Evolutionary conservation across 2,888 invertebrate species (phyloP), one percentile per base, ranked within the genome.

Genomic region (Mimas tiliae): DNA sequence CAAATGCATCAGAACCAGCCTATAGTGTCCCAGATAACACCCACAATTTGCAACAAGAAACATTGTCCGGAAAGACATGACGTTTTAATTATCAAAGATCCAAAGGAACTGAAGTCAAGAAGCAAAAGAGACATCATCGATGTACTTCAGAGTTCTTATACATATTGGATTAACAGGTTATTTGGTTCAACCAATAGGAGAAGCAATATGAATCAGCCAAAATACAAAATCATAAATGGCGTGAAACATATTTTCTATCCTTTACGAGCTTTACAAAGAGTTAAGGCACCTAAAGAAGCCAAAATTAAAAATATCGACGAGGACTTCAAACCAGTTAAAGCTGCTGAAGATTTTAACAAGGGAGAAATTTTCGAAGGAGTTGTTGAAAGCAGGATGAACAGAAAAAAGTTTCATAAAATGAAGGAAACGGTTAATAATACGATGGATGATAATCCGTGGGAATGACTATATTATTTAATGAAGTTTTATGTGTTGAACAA

Each of bases 391-490:
- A 83, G 90, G 65, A 89, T 85, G 87, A 80, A 74, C 8, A 86
- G 77, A 50, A 88, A 87, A 65, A 89, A 87, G 58, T 78, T 91
- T 63, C 77, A 82, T 50, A 87, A 88, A 72, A 84, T 91, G 72
- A 90, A 88, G 63, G 82, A 90, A 33, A 79, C 82, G 34, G 79
- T 91, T 16, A 88, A 86, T 50, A 88, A 90, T 42, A 88, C 88
- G 0, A 66, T 93, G 1, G 92, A 92, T 1, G 90, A 91, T 1
- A 89, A 89, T 81, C 91, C 91, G 0, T 93, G 92, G 93, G 82
- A 91, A 90, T 93, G 93, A 93, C 93, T 93, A 93, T 93, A 79
- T 86, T 92, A 93, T 75, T 73, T 90, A 55, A 82, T 91, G 85
- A 91, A 92, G 71, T 87, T 93, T 8, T 90, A 90, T 67, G 85